Conservation (phyloP, 2,797 vertebrate species). For the Malacoctenus gilli region DNA sequence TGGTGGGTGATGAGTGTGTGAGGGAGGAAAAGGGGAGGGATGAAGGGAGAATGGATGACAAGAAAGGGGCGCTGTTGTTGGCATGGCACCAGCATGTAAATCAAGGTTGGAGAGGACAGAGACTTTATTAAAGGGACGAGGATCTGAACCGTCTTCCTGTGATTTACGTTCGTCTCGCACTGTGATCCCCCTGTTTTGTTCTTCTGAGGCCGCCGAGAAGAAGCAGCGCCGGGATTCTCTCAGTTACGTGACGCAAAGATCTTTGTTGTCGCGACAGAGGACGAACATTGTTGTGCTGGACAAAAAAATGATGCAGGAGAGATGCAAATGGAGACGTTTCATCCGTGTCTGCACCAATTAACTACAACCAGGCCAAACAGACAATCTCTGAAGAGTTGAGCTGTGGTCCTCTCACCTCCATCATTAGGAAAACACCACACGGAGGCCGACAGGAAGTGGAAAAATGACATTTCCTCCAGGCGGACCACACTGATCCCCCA, state of each 20-base stretch:
- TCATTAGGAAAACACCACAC: constrained; percentile 21
- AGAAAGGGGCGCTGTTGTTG: constrained; percentile 34
- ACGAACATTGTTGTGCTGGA: no score
- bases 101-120: constrained; percentile 32
- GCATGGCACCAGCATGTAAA: constrained; percentile 32
- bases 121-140: constrained; percentile 33
- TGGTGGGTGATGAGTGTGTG: constrained; percentile 56
- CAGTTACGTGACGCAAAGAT: no score
- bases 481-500: constrained; percentile 15
- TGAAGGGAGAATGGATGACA: constrained; percentile 20
- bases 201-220: no score
- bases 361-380: no score
- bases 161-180: constrained; percentile 23
- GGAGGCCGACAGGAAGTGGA: constrained; percentile 18
- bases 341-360: no score
- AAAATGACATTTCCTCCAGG: constrained; percentile 29
- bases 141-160: constrained; percentile 43
- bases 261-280: no score
- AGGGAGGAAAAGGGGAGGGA: constrained; percentile 16
- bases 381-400: no score
- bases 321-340: no score
- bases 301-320: no score
- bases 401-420: constrained; percentile 18
- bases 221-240: no score
- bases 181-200: not conserved